Percentiles rank a stretch among this genome's conserved stretches.
Conservation (phyloP, 1,140 invertebrate genomes). For the Aplysia californica region DNA sequence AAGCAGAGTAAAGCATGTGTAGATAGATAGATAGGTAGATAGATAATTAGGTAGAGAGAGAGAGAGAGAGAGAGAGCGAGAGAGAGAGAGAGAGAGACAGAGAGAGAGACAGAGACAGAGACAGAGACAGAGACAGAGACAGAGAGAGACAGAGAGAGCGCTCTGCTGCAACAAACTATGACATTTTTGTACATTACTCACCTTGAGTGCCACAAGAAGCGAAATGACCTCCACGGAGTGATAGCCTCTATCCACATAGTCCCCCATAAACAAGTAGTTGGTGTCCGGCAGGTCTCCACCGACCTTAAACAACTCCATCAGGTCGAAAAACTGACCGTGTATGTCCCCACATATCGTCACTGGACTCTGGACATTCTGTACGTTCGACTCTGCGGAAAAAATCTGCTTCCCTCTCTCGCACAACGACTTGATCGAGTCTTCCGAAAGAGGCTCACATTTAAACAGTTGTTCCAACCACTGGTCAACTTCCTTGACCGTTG, state of each 20-base stretch:
- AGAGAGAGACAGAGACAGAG: no score
- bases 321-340: constrained; percentile 99
- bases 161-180: no score
- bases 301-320: constrained; percentile 99
- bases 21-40: no score
- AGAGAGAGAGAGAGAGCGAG: no score
- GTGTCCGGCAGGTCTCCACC: constrained; percentile 98
- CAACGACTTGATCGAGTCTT: constrained; percentile 99
- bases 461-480: constrained; percentile 99
- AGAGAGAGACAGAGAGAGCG: no score
- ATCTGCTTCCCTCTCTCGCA: constrained; percentile 99
- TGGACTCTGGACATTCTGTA: constrained; percentile 99
- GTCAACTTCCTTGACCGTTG: constrained; percentile 81
- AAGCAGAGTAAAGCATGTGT: no score
- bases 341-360: constrained; percentile 99
- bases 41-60: no score
- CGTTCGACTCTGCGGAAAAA: constrained; percentile 97
- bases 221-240: constrained; percentile 99
- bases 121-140: no score
- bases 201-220: constrained; percentile 97
- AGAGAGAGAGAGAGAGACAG: no score
- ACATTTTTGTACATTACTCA: no score
- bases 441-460: constrained; percentile 99
- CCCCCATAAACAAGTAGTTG: constrained; percentile 99
- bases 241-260: constrained; percentile 99